Conservation (phyloP, 1,140 invertebrate species). For the Neelides sp. region DNA sequence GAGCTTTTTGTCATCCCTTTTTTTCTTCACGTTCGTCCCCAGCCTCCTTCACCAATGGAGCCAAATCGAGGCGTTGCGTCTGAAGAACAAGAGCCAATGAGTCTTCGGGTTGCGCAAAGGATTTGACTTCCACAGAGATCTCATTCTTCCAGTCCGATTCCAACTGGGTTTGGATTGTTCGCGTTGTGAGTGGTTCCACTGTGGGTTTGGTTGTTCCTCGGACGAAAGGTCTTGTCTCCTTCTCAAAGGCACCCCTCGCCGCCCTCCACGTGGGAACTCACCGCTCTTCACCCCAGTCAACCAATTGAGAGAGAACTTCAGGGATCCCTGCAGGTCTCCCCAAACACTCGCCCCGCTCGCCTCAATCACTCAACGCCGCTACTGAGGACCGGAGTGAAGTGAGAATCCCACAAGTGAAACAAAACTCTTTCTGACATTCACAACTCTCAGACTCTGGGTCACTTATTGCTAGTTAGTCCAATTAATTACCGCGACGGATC, state of each 20-base stretch:
- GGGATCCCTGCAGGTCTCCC: no score
- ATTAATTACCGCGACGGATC: no score
- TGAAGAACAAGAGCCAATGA: constrained; percentile 28
- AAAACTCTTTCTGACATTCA: background rate
- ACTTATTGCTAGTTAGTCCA: no score
- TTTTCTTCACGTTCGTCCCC: constrained; percentile 25
- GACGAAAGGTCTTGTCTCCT: background rate
- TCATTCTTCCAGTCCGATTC: constrained; percentile 25
- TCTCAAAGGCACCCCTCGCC: constrained; percentile 7
- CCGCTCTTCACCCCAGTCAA: background rate
- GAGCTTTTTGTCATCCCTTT: constrained; percentile 31
- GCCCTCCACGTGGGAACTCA: background rate
- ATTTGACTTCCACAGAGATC: constrained; percentile 22
- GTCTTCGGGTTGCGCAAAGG: constrained; percentile 30
- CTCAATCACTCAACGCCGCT: no score
- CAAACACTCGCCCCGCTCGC: no score
- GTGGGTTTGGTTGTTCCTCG: background rate
- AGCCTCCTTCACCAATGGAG: constrained; percentile 29
- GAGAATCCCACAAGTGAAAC: background rate
- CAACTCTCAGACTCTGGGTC: background rate
- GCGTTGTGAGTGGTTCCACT: background rate
- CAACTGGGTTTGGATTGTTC: constrained; percentile 28
- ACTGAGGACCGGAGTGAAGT: no score
- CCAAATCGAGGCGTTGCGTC: constrained; percentile 29
- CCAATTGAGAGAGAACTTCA: background rate